A percentile compares a stretch with the other conserved stretches of the same genome.
Evolutionary conservation across 1,140 invertebrate genomes (phyloP).

Genomic region (Drosophila parabipectinata): DNA sequence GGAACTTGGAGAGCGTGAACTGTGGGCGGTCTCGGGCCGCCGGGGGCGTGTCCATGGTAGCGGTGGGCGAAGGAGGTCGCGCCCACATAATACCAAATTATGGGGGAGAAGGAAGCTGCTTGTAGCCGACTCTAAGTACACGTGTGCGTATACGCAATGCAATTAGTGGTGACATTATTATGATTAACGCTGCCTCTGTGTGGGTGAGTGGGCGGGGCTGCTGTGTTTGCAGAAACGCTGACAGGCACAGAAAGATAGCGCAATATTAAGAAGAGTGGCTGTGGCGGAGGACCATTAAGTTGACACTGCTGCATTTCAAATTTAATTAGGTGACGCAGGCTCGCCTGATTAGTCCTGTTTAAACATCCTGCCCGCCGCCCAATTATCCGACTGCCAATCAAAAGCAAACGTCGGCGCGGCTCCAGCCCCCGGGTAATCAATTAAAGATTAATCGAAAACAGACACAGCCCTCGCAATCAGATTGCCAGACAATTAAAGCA

Average conservation of each 20-base stretch:
- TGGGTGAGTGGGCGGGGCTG: conserved; percentile 12
- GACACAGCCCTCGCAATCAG: conserved; percentile 33
- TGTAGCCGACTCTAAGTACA: conserved; percentile 55
- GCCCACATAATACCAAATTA: conserved; percentile 67
- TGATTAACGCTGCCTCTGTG: conserved; percentile 63
- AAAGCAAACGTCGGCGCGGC: conserved; percentile 2
- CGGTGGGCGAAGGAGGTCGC: not conserved
- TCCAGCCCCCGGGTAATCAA: conserved; percentile 19
- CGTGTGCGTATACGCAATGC: conserved; percentile 79
- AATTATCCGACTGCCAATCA: conserved; percentile 44
- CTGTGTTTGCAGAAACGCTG: conserved; percentile 45
- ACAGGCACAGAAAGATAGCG: conserved; percentile 29
- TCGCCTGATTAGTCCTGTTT: conserved; percentile 5
- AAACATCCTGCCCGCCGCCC: conserved; percentile 14
- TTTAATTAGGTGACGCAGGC: conserved; percentile 66
- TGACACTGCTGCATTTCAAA: conserved; percentile 64
- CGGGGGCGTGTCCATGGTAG: conserved; percentile 6
- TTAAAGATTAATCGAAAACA: conserved; percentile 48
- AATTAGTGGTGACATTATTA: conserved; percentile 79
- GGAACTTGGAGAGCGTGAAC: conserved; percentile 1
- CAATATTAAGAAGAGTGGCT: not conserved
- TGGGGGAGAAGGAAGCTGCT: conserved; percentile 32
- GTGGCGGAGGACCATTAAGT: conserved; percentile 44
- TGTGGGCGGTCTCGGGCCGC: conserved; percentile 12
- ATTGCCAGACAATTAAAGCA: not conserved